phyloP scores from a whole-genome alignment of 2,888 invertebrate species.

The Heteromyza rotundicornis region DNA sequence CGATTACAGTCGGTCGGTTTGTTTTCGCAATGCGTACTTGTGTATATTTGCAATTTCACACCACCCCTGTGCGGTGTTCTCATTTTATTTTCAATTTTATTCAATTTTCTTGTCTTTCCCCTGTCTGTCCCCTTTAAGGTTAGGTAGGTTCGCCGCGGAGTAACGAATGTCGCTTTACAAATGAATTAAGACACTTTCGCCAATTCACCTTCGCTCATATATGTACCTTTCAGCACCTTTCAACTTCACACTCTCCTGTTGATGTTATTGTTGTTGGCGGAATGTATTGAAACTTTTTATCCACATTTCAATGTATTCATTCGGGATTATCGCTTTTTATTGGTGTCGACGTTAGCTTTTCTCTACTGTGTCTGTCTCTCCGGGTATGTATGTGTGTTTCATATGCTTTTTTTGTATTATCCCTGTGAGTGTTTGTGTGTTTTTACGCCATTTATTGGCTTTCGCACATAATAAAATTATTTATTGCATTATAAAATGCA shows the following conservation, averaged over 20 bases:
- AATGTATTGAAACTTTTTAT: not conserved
- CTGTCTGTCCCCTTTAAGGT: no score
- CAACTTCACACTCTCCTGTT: not conserved
- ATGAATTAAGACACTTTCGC: not conserved
- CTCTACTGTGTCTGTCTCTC: not conserved
- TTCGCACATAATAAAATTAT: slow-evolving; percentile 49
- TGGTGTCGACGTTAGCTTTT: not conserved
- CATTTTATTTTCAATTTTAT: not conserved
- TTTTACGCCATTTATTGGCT: slow-evolving; percentile 34
- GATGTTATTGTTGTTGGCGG: not conserved
- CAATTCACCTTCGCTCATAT: not conserved
- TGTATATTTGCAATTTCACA: not conserved
- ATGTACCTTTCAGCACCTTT: not conserved
- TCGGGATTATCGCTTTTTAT: not conserved
- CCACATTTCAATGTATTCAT: not conserved
- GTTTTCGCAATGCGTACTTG: not conserved
- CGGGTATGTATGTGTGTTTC: not conserved
- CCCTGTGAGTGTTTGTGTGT: not conserved
- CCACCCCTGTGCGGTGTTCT: no score
- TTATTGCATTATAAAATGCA: slow-evolving; percentile 48
- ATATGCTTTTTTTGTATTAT: slow-evolving; percentile 5
- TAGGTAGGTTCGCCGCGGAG: no score
- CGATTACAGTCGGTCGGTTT: not conserved
- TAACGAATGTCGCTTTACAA: not conserved
- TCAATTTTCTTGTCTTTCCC: not conserved